These are phyloP conservation scores for Junonia oenone DNA, from an alignment of 2,888 invertebrate genomes.

Conservation along the genomic window DNA sequence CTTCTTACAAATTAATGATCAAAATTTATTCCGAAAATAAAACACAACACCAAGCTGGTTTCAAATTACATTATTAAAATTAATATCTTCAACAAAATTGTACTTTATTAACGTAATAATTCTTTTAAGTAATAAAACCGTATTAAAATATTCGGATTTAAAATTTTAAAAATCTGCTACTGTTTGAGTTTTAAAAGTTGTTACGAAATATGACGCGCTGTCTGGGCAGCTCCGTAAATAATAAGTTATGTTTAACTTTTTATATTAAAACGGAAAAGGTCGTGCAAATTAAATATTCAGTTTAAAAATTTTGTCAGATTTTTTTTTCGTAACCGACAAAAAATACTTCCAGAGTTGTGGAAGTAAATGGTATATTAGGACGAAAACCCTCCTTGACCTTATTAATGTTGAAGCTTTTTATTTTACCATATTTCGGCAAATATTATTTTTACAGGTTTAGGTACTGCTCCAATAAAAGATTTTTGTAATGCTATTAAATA, in stretches of 20 bases:
- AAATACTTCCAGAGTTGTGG: background rate
- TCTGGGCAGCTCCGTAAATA: slow-evolving; percentile 15
- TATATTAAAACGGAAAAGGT: slow-evolving; percentile 21
- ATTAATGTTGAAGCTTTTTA: background rate
- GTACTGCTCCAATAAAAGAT: too few species aligned
- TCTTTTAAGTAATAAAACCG: background rate
- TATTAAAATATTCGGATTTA: slow-evolving; percentile 3
- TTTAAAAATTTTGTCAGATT: background rate
- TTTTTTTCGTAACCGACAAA: background rate
- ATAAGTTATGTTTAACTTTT: slow-evolving; percentile 23
- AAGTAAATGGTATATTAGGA: background rate
- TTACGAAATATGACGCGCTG: slow-evolving; percentile 25
- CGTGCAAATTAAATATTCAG: slow-evolving; percentile 5
- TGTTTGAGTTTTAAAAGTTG: slow-evolving; percentile 28
- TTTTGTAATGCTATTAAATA: too few species aligned
- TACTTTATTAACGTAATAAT: background rate
- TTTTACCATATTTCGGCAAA: background rate
- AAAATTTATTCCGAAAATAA: too few species aligned
- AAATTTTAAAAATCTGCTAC: slow-evolving; percentile 13
- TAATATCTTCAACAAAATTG: background rate
- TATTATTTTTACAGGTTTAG: too few species aligned
- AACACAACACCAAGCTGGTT: background rate
- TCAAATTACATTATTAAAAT: background rate
- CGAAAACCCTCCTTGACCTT: background rate
- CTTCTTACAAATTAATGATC: too few species aligned